phyloP scores from a whole-genome alignment of 2,113 vertebrate species.

The Asarcornis scutulata region DNA sequence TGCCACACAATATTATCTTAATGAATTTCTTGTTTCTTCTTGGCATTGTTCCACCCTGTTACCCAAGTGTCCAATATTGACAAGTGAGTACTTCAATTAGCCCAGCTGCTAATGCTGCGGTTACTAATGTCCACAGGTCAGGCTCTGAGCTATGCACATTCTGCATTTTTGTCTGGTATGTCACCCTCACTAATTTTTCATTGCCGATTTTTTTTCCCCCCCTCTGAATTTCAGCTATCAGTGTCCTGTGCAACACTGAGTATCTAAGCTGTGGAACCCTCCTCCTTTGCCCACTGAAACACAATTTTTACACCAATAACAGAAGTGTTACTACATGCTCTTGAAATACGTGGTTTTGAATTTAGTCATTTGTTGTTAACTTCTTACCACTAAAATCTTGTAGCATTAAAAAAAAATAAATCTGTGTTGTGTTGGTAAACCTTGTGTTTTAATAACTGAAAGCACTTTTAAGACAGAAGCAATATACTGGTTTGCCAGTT shows the following conservation, averaged over 20 bases:
- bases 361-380: background rate
- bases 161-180: background rate
- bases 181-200: background rate
- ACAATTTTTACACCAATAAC: background rate
- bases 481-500: background rate
- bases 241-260: background rate
- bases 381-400: background rate
- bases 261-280: background rate
- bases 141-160: background rate
- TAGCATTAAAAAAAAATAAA: background rate
- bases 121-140: background rate
- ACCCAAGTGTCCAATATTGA: background rate
- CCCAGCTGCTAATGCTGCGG: background rate
- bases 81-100: background rate
- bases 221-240: background rate
- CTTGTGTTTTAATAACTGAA: background rate
- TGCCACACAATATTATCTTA: background rate
- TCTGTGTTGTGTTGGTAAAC: background rate
- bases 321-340: background rate
- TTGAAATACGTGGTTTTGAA: background rate
- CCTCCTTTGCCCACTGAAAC: background rate
- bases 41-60: background rate
- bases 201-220: background rate
- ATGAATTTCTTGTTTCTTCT: background rate
- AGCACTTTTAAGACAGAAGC: background rate